Evolutionary conservation across 2,888 invertebrate genomes (phyloP).

Genomic region (Craniophora ligustri): DNA sequence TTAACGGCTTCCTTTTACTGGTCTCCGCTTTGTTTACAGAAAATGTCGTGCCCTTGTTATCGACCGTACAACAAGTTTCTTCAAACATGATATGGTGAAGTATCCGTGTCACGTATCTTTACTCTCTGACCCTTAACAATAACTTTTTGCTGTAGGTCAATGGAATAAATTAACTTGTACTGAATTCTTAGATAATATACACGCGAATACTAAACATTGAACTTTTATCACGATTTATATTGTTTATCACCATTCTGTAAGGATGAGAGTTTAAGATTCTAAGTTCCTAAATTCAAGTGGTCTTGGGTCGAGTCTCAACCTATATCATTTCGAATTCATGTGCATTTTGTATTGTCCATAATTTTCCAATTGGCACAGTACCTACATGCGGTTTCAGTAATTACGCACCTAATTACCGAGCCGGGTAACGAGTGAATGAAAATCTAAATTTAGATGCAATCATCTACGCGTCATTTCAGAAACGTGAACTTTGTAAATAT

Average conservation of each 20-base stretch:
- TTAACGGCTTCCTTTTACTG: constrained; percentile 49
- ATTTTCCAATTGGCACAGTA: constrained; percentile 34
- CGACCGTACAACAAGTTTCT: constrained; percentile 44
- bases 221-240: too few relatives aligned
- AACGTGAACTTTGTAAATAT: background rate
- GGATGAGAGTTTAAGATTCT: too few relatives aligned
- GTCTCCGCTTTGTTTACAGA: constrained; percentile 46
- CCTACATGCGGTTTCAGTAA: constrained; percentile 38
- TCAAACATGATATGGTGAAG: constrained; percentile 45
- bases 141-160: constrained; percentile 2
- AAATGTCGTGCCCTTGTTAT: constrained; percentile 47
- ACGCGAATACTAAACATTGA: too few relatives aligned
- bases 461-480: constrained; percentile 5
- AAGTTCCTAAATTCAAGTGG: too few relatives aligned
- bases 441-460: constrained; percentile 41
- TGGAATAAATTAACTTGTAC: constrained; percentile 5
- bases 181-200: too few relatives aligned
- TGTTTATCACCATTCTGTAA: too few relatives aligned
- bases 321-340: too few relatives aligned
- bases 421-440: constrained; percentile 36
- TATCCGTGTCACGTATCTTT: constrained; percentile 21
- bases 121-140: constrained; percentile 17
- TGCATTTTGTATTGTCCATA: constrained; percentile 36
- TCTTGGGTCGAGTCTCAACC: too few relatives aligned
- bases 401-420: constrained; percentile 47